Evolutionary conservation across 2,888 invertebrate genomes (phyloP).

Genomic region (Pheosia gnoma): DNA sequence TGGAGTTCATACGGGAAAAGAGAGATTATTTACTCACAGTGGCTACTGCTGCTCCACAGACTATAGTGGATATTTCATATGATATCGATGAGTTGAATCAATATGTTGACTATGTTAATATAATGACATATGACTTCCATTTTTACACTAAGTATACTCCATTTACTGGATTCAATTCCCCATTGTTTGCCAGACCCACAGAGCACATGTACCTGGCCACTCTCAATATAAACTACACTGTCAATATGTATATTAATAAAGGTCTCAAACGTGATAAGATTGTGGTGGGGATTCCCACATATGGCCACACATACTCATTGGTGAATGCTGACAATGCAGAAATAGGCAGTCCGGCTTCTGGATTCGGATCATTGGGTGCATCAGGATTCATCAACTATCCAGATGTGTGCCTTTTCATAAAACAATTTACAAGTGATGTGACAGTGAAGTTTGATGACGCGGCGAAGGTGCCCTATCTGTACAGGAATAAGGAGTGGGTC

Average conservation of each 20-base stretch:
- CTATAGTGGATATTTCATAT: constrained; percentile 90
- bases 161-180: constrained; percentile 93
- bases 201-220: constrained; percentile 87
- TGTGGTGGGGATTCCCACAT: constrained; percentile 93
- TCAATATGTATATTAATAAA: constrained; percentile 89
- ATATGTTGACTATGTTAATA: constrained; percentile 92
- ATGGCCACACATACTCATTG: constrained; percentile 91
- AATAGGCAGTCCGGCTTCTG: constrained; percentile 88
- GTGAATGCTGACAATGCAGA: constrained; percentile 87
- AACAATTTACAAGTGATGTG: constrained; percentile 72
- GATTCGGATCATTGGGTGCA: constrained; percentile 87
- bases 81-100: constrained; percentile 90
- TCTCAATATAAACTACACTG: constrained; percentile 92
- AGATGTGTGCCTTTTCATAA: constrained; percentile 87
- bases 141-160: constrained; percentile 90
- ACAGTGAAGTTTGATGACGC: constrained; percentile 85
- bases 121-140: constrained; percentile 97
- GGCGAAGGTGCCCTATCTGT: constrained; percentile 91
- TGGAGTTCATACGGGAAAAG: constrained; percentile 85
- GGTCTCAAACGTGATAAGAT: constrained; percentile 92
- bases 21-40: constrained; percentile 87
- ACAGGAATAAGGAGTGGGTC: constrained; percentile 89
- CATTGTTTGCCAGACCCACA: constrained; percentile 85
- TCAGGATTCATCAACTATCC: constrained; percentile 89
- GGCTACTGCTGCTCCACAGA: constrained; percentile 91